phyloP scores from a whole-genome alignment of 2,113 vertebrate species.

The Semicossyphus pulcher region DNA sequence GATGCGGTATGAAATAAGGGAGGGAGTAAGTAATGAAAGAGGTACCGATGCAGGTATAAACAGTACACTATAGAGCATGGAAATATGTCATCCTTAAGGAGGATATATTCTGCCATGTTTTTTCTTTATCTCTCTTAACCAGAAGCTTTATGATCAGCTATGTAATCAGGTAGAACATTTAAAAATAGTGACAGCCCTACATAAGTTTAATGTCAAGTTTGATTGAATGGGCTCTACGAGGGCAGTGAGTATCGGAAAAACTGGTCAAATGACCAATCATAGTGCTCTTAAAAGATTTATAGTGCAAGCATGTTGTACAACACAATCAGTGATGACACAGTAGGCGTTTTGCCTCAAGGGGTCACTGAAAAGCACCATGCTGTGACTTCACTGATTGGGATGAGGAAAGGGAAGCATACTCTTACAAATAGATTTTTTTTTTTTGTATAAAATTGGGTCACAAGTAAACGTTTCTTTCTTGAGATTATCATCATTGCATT shows the following conservation, averaged over 20 bases:
- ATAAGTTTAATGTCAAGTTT: background rate
- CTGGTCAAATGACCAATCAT: background rate
- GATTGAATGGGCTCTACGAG: background rate
- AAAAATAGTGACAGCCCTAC: background rate
- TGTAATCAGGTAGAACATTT: conserved; percentile 1
- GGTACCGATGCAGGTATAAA: background rate
- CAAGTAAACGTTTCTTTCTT: too few species aligned
- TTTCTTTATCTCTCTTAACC: background rate
- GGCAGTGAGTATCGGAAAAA: background rate
- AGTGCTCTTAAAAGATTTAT: background rate
- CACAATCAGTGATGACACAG: conserved; percentile 14
- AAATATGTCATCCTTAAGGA: background rate
- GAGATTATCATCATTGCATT: too few species aligned
- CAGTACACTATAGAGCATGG: background rate
- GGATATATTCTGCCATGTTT: background rate
- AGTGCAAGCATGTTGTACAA: background rate
- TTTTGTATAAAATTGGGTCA: too few species aligned
- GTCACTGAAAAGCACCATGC: conserved; percentile 1
- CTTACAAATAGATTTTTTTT: too few species aligned
- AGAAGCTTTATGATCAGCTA: background rate
- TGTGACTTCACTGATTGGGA: too few species aligned
- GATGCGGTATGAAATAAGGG: background rate
- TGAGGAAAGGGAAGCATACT: too few species aligned
- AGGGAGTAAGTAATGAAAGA: background rate
- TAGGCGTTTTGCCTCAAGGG: conserved; percentile 9